phyloP scores from a whole-genome alignment of 2,888 invertebrate species.

The Acanthococcus lagerstroemiae region DNA sequence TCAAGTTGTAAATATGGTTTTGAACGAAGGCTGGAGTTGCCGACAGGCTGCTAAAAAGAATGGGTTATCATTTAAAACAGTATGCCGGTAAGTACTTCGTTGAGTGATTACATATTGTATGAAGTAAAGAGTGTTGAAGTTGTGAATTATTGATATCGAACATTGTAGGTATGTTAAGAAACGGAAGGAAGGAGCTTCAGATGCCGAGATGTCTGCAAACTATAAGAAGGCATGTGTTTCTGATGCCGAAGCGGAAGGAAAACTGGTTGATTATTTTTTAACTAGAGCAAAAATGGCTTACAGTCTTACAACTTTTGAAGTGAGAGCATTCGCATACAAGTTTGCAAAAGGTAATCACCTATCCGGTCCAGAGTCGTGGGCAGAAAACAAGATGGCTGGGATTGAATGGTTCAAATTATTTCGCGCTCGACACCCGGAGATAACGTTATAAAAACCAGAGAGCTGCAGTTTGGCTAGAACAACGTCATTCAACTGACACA shows the following conservation, averaged over 20 bases:
- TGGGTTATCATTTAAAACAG: not conserved
- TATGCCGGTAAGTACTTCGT: not conserved
- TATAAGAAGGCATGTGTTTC: not conserved
- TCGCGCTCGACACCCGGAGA: slow-evolving; percentile 9
- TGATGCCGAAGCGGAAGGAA: slow-evolving; percentile 8
- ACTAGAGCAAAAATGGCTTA: slow-evolving; percentile 32
- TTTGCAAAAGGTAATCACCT: slow-evolving; percentile 28
- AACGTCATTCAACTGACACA: slow-evolving; percentile 32
- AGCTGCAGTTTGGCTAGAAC: slow-evolving; percentile 30
- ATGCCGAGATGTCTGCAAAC: not conserved
- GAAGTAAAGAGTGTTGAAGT: not conserved
- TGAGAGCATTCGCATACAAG: slow-evolving; percentile 29
- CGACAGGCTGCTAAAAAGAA: slow-evolving; percentile 6
- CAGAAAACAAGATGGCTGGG: slow-evolving; percentile 23
- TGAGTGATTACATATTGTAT: not conserved
- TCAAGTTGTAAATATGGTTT: not conserved
- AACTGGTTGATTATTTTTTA: slow-evolving; percentile 27
- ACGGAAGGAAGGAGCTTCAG: not conserved
- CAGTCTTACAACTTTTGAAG: slow-evolving; percentile 16
- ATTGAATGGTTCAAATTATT: slow-evolving; percentile 32
- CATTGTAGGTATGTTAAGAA: not conserved
- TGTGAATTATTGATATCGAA: not conserved
- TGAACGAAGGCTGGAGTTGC: not conserved
- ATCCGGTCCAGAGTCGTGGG: slow-evolving; percentile 30
- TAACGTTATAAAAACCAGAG: slow-evolving; percentile 31